Evolutionary conservation across 2,888 invertebrate species (phyloP).

Genomic region (Lithodes maja): DNA sequence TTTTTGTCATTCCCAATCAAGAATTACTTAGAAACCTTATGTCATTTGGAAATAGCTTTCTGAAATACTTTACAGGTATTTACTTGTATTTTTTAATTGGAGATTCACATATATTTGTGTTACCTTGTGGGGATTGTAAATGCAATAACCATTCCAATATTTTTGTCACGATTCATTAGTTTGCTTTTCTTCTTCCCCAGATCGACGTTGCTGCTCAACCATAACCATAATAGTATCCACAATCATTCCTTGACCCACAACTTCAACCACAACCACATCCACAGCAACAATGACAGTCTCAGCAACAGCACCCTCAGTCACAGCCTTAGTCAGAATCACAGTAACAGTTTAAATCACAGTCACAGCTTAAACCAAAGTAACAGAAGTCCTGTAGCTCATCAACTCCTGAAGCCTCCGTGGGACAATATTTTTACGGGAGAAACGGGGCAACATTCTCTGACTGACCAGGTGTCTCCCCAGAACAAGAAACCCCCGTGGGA

Average conservation of each 20-base stretch:
- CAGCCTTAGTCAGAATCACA: background rate
- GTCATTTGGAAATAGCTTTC: too few relatives aligned
- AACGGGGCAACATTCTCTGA: background rate
- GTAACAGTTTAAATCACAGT: background rate
- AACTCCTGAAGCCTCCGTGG: background rate
- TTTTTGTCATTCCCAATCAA: too few relatives aligned
- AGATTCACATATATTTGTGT: too few relatives aligned
- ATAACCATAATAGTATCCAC: background rate
- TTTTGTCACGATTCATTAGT: background rate
- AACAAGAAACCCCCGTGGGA: background rate
- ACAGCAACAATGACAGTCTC: background rate
- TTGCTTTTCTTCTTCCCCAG: background rate
- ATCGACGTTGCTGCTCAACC: background rate
- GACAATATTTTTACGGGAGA: background rate
- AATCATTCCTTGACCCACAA: background rate
- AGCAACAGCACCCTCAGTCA: background rate
- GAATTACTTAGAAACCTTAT: too few relatives aligned
- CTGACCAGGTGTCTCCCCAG: background rate
- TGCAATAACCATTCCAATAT: too few relatives aligned
- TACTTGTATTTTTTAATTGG: too few relatives aligned
- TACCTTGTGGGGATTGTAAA: background rate
- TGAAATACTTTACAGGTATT: too few relatives aligned
- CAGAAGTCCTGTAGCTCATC: background rate
- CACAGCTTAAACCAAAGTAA: background rate
- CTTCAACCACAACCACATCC: background rate